phyloP scores from a whole-genome alignment of 2,113 vertebrate genomes.

The Callipepla squamata region DNA sequence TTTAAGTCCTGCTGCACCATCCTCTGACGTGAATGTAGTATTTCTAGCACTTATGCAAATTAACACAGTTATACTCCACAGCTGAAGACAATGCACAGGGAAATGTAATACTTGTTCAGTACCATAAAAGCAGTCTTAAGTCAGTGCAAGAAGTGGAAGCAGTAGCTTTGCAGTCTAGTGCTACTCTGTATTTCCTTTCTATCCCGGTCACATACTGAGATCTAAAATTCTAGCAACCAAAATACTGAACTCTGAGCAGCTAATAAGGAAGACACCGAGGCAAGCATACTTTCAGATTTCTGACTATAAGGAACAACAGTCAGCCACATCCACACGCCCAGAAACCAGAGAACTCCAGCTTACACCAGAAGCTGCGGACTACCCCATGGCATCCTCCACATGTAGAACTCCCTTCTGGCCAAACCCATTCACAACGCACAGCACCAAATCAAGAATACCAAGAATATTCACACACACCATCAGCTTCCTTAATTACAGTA shows the following conservation, averaged over 20 bases:
- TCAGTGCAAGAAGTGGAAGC: neutral
- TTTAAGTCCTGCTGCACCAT: neutral
- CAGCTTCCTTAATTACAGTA: constrained; percentile 48
- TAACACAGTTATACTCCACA: constrained; percentile 15
- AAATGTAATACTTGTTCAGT: constrained; percentile 11
- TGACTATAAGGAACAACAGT: neutral
- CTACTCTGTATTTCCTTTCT: neutral
- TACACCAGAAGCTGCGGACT: neutral
- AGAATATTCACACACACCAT: neutral
- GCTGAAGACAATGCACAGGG: neutral
- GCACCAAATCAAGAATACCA: neutral
- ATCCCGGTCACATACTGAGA: neutral
- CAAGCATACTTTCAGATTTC: neutral
- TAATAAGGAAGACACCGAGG: neutral
- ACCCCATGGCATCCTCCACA: neutral
- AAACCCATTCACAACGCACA: neutral
- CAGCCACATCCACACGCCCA: neutral
- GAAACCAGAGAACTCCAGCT: neutral
- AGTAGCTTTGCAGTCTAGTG: neutral
- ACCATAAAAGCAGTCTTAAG: neutral
- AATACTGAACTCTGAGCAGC: neutral
- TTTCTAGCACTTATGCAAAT: constrained; percentile 16
- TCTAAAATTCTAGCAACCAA: neutral
- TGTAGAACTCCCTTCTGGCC: neutral
- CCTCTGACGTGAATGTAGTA: constrained; percentile 10